Evolutionary conservation across 2,113 vertebrate species (phyloP), one percentile per base, ranked within the genome.

Genomic region (Hemichromis elongatus): DNA sequence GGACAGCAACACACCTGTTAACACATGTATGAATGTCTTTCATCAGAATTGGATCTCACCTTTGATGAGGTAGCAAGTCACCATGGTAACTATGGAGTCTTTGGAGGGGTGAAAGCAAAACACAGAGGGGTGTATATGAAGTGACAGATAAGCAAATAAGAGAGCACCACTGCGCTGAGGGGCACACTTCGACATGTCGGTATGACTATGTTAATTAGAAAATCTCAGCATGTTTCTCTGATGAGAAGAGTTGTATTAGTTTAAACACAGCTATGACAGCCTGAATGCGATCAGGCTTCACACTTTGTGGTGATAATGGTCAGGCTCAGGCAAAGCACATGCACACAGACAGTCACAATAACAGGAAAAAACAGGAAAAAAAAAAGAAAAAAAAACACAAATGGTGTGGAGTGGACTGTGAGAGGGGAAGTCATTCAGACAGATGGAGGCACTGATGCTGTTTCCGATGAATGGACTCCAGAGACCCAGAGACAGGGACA

Each of bases 401-500:
- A 91, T 75, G 70, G 42, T 73, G 9, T 73, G 16, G 68, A 28
- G 42, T 88, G 79, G 82, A 52, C 86, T 54, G 63, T 75, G 80
- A 61, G 68, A 26, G 53, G 42, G 45, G n/a, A 30, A 80, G 73
- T 81, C 9, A 21, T 88, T 82, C 88, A 94, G 54, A 85, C 92
- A 95, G 89, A 96, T 87, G 68, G 94, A 95, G 55, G 91, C 89
- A 28, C 91, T 83, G 56, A 95, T 91, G 78, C 95, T 91, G 88
- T 90, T 92, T 86, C 93, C 93, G 55, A 94, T 91, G 86, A 94
- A 63, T 55, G 63, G 73, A n/a, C 84, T 30, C 83, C 75, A 68
- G 86, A 83, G 92, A 81, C 68, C 85, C 59, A 61, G 83, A 81
- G 92, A 79, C 57, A 28, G 89, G 50, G 83, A 26, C 63, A 78